Conservation (phyloP, 2,113 vertebrate species). For the Cryptomyrus ogoouensis region DNA sequence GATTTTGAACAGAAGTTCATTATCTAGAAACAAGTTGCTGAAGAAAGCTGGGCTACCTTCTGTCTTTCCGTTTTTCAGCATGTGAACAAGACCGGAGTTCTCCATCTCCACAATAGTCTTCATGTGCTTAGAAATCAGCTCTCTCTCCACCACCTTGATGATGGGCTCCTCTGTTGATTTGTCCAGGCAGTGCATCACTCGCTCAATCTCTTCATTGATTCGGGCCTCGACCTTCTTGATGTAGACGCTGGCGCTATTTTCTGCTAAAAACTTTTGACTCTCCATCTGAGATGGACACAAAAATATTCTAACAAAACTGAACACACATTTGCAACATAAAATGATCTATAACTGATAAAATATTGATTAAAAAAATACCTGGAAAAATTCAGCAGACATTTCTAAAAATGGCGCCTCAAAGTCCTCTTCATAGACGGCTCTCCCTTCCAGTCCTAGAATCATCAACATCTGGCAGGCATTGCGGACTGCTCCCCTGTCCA, state of each 20-base stretch:
- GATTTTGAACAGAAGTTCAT: background rate
- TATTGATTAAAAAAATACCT: slow-evolving; percentile 64
- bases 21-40: background rate
- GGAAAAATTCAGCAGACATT: slow-evolving; percentile 99
- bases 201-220: slow-evolving; percentile 98
- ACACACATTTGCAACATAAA: background rate
- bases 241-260: slow-evolving; percentile 98
- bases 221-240: slow-evolving; percentile 98
- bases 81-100: slow-evolving; percentile 96
- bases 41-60: slow-evolving; percentile 67
- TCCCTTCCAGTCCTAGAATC: slow-evolving; percentile 96
- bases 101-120: slow-evolving; percentile 99
- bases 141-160: slow-evolving; percentile 94
- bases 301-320: background rate
- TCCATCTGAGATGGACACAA: slow-evolving; percentile 77
- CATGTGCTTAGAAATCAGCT: slow-evolving; percentile 99
- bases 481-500: slow-evolving; percentile 97
- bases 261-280: slow-evolving; percentile 97
- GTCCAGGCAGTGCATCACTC: slow-evolving; percentile 97
- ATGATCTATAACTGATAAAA: background rate
- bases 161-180: slow-evolving; percentile 97
- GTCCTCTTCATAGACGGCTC: slow-evolving; percentile 97
- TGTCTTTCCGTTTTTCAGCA: slow-evolving; percentile 98
- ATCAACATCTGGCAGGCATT: slow-evolving; percentile 99
- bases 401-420: slow-evolving; percentile 97